These are phyloP conservation scores for Melinaea marsaeus DNA, from an alignment of 2,888 invertebrate genomes.

Conservation along the genomic window DNA sequence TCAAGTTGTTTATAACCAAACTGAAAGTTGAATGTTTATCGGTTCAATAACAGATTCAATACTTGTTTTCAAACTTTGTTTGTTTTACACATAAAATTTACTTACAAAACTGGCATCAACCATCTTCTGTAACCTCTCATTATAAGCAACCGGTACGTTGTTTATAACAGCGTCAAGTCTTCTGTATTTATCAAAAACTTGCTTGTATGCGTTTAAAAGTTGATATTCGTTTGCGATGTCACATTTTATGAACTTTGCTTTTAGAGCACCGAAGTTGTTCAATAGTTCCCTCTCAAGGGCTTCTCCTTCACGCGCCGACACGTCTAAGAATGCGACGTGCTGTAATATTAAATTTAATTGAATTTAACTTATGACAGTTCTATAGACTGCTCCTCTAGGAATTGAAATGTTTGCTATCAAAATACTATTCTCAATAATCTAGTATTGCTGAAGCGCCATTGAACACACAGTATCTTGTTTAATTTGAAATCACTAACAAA, in stretches of 20 bases:
- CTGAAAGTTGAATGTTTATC: constrained; percentile 13
- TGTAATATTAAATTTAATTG: constrained; percentile 41
- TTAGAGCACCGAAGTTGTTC: constrained; percentile 61
- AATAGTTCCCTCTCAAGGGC: constrained; percentile 54
- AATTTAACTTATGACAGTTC: constrained; percentile 23
- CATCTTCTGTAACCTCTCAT: constrained; percentile 51
- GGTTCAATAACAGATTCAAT: constrained; percentile 20
- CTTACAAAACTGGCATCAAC: constrained; percentile 67
- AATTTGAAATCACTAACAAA: too few relatives aligned
- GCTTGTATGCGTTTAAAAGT: constrained; percentile 53
- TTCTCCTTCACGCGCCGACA: constrained; percentile 56
- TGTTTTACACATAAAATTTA: constrained; percentile 23
- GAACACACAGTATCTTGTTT: too few relatives aligned
- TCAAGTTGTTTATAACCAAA: constrained; percentile 16
- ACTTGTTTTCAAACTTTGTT: constrained; percentile 26
- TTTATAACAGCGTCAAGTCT: constrained; percentile 64
- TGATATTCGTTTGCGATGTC: constrained; percentile 58
- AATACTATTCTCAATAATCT: too few relatives aligned
- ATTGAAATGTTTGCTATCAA: too few relatives aligned
- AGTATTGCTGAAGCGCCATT: too few relatives aligned
- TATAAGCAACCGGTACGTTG: constrained; percentile 53
- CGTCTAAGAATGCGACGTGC: constrained; percentile 66
- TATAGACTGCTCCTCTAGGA: constrained; percentile 12
- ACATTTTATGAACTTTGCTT: constrained; percentile 69
- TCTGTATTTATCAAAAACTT: constrained; percentile 60